Evolutionary conservation across 2,113 vertebrate genomes (phyloP).

Genomic region (Onychostoma macrolepis): DNA sequence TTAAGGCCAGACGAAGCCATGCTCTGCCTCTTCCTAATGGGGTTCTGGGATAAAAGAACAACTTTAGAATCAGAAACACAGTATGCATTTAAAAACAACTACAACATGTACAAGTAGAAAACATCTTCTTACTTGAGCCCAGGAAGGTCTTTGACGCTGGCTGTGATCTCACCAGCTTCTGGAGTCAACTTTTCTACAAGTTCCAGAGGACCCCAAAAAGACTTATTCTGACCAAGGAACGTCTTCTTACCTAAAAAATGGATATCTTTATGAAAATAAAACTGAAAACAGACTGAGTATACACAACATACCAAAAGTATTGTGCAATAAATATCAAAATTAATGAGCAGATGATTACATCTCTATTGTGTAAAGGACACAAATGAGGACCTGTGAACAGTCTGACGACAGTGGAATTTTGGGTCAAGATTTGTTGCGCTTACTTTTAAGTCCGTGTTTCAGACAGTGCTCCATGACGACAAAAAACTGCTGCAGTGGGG

Average conservation of each 20-base stretch:
- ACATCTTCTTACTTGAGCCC: slow-evolving; percentile 89
- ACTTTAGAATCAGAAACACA: slow-evolving; percentile 1
- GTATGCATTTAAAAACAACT: background rate
- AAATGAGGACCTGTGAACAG: background rate
- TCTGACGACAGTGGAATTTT: background rate
- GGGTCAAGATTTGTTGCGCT: slow-evolving; percentile 15
- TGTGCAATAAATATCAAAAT: background rate
- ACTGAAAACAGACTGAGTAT: background rate
- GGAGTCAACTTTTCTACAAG: slow-evolving; percentile 96
- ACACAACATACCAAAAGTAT: background rate
- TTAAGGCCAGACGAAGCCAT: slow-evolving; percentile 94
- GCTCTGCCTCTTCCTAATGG: slow-evolving; percentile 95
- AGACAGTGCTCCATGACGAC: slow-evolving; percentile 99
- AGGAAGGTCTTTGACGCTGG: slow-evolving; percentile 96
- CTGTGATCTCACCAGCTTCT: slow-evolving; percentile 96
- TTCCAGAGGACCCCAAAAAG: slow-evolving; percentile 98
- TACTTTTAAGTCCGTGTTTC: slow-evolving; percentile 96
- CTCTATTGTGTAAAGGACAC: background rate
- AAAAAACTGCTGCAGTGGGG: slow-evolving; percentile 97
- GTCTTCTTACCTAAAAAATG: slow-evolving; percentile 86
- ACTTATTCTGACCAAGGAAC: slow-evolving; percentile 98
- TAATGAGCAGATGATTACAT: background rate
- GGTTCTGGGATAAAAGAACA: slow-evolving; percentile 76
- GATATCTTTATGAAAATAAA: background rate
- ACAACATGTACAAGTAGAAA: background rate